These are phyloP conservation scores for Thecocarcelia acutangulata DNA, from an alignment of 2,888 invertebrate genomes.

Conservation along the genomic window DNA sequence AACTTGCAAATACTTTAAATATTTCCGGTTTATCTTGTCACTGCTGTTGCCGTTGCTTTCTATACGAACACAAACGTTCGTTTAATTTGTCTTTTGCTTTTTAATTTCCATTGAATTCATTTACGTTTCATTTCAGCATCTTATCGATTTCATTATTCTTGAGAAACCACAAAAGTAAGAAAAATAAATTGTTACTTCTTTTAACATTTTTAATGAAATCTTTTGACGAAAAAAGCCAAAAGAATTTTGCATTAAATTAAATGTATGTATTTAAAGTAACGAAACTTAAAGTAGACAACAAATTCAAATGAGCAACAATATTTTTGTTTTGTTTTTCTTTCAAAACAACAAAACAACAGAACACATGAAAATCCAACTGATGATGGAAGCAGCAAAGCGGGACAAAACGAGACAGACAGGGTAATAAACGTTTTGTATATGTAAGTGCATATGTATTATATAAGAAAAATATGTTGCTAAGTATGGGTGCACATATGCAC, in stretches of 20 bases:
- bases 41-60: too few relatives aligned
- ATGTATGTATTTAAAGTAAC: slow-evolving; percentile 25
- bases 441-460: too few relatives aligned
- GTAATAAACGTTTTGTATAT: slow-evolving; percentile 32
- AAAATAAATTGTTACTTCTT: slow-evolving; percentile 44
- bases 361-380: not conserved
- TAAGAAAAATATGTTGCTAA: too few relatives aligned
- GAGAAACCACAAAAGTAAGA: slow-evolving; percentile 43
- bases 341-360: slow-evolving; percentile 7
- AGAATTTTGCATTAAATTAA: slow-evolving; percentile 61
- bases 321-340: slow-evolving; percentile 13
- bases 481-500: not conserved
- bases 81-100: slow-evolving; percentile 17
- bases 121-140: slow-evolving; percentile 47
- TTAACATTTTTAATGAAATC: slow-evolving; percentile 62
- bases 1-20: too few relatives aligned
- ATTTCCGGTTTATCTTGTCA: too few relatives aligned
- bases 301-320: slow-evolving; percentile 60
- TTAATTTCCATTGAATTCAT: slow-evolving; percentile 53
- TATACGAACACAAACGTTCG: slow-evolving; percentile 25
- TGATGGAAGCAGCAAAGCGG: slow-evolving; percentile 19
- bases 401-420: slow-evolving; percentile 42
- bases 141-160: slow-evolving; percentile 62
- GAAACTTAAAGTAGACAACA: slow-evolving; percentile 33
- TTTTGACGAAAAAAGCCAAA: slow-evolving; percentile 24